A percentile compares a stretch with the other conserved stretches of the same genome.
These are phyloP conservation scores for Passerina amoena DNA, from an alignment of 2,113 vertebrate species.

Conservation along the genomic window DNA sequence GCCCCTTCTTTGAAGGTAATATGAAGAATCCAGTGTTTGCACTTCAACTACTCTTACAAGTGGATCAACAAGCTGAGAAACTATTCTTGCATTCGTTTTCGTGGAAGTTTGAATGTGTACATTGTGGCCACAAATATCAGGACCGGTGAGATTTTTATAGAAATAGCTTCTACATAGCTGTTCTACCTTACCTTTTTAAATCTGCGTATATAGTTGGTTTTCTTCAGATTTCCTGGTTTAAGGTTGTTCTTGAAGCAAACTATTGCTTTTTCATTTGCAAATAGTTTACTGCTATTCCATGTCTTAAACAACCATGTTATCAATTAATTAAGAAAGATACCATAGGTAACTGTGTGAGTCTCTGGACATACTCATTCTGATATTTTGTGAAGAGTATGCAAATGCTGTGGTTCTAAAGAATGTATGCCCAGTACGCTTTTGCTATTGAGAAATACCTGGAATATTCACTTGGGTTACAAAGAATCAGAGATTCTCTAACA, in stretches of 20 bases:
- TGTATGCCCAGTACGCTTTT: background rate
- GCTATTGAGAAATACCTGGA: background rate
- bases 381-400: background rate
- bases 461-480: background rate
- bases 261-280: background rate
- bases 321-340: background rate
- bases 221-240: background rate
- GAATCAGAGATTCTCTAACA: background rate
- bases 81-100: slow-evolving; percentile 81
- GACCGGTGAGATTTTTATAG: slow-evolving; percentile 74
- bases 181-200: background rate
- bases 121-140: slow-evolving; percentile 77
- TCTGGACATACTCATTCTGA: background rate
- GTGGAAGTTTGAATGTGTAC: slow-evolving; percentile 84
- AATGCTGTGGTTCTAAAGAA: background rate
- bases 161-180: background rate
- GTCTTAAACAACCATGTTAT: background rate
- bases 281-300: background rate
- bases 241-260: background rate
- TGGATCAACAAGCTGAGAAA: slow-evolving; percentile 76
- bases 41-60: slow-evolving; percentile 80
- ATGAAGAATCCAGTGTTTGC: slow-evolving; percentile 88
- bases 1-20: slow-evolving; percentile 73
- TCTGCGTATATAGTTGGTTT: background rate
- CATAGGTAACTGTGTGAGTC: background rate